Evolutionary conservation across 1,140 invertebrate species (phyloP), one percentile per base, ranked within the genome.

Genomic region (Sinonovacula constricta): DNA sequence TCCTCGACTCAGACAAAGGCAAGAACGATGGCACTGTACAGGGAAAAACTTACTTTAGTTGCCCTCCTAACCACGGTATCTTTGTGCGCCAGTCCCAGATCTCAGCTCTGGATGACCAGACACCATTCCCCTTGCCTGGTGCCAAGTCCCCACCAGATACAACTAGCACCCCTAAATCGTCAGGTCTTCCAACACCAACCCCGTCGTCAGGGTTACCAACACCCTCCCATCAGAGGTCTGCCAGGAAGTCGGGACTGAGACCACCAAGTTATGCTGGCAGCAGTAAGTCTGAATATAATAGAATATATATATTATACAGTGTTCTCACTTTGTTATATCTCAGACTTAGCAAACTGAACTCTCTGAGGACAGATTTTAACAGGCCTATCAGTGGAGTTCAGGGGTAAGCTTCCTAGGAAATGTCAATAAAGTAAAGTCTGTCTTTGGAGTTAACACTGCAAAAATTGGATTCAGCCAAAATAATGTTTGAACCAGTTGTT

Each of bases 11-110:
- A 79, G 93, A 97, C n/a, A 96, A 96, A 87, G 98, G 98, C 94
- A 99, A 99, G 93, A 99, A 99, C 90, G 97, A 99, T 92, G 98
- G 98, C 22, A 96, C 97, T 24, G 97, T 99, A 54, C 95, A 95
- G 67, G 97, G 97, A 34, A 94, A 92, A 79, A 90, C 88, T 18
- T 93, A 92, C 74, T 92, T 92, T 76, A 85, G 81, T 1, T 92
- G 92, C 83, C 70, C 83, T 24, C 88, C 90, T 26, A 90, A 92
- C 65, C 88, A 92, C 85, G 92, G 92, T 1, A 89, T 93, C 31
- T 93, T 93, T 89, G 92, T 90, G 3, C 72, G 90, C 45, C 89
- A 90, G 80, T 90, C 89, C 30, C 90, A 86, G 82, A 85, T 88
- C 12, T 49, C 70, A n/a, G 75, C 84, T 12, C 34, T 88, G 15